These are phyloP conservation scores for Temnothorax curvispinosus DNA, from an alignment of 1,140 invertebrate genomes.

Conservation along the genomic window DNA sequence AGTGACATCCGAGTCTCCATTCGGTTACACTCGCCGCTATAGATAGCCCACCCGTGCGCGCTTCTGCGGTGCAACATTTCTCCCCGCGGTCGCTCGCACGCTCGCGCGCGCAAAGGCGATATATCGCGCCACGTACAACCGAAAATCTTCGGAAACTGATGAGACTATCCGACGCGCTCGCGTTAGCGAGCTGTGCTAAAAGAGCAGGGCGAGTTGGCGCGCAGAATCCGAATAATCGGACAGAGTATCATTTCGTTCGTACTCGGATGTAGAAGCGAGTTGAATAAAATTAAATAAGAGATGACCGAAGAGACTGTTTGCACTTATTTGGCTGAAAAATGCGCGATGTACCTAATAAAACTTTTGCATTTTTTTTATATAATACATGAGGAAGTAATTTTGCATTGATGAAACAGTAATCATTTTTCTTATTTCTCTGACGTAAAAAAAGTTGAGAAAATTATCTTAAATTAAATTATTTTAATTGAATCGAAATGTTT, in stretches of 20 bases:
- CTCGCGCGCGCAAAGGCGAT: conserved; percentile 49
- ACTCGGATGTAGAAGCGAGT: neutral
- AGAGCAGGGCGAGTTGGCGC: conserved; percentile 13
- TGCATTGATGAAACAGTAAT: neutral
- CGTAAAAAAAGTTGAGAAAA: neutral
- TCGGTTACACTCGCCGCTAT: conserved; percentile 84
- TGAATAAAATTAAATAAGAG: neutral
- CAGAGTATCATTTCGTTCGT: neutral
- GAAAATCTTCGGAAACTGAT: conserved; percentile 57
- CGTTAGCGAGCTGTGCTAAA: neutral
- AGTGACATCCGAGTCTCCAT: conserved; percentile 84
- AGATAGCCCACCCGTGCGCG: conserved; percentile 85
- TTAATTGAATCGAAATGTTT: neutral
- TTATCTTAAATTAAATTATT: neutral
- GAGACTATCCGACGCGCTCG: conserved; percentile 31
- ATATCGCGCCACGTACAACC: conserved; percentile 34
- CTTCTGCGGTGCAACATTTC: conserved; percentile 77
- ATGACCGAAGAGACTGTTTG: neutral
- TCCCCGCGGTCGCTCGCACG: conserved; percentile 29
- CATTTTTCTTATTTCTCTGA: neutral
- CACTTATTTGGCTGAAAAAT: neutral
- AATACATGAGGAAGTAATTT: neutral
- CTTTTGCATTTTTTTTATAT: neutral
- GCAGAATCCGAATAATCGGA: conserved; percentile 15
- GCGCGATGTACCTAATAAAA: neutral